Evolutionary conservation across 2,113 vertebrate genomes (phyloP), one percentile per base, ranked within the genome.

Genomic region (Neodon shergylaensis): DNA sequence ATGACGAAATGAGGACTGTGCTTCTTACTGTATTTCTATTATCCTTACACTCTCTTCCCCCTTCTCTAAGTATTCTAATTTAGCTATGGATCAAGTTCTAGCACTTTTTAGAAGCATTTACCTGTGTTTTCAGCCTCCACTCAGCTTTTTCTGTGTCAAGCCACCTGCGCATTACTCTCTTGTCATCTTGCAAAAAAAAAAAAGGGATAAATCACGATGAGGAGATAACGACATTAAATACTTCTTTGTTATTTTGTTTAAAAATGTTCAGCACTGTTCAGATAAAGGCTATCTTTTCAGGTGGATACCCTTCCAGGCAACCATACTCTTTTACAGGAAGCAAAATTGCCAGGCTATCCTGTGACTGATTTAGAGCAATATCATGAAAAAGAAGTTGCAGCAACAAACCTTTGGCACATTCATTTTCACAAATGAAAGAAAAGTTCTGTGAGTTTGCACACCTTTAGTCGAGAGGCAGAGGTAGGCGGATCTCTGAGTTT

Each of bases 1-100:
- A 90, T 79, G 95, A 97, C 93, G 63, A 98, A 98, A 85, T 7
- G 6, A 93, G 28, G n/a, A 95, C 95, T 82, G 92, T 61, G 58
- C 12, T 95, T 94, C 81, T 97, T 24, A 94, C 31, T 3, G 39
- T 96, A 61, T 95, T 89, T 68, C 61, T 93, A 47, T 49, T 74
- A 1, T 66, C 79, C 95, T 79, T 61, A 21, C 39, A 28, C 1
- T 79, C 79, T 88, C 96, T 97, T 54, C 74, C 90, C 94, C 83
- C 83, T 70, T 52, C 19, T 8, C 54, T 76, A 74, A 83, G 78
- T 65, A 31, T 82, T 14, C 63, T 88, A n/a, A 95, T 68, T 47
- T 49, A 93, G 16, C 8, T 94, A 63, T 12, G 73, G 47, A 66
- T 87, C 79, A 47, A 79, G 47, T 85, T 70, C 42, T 77, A 89